phyloP scores from a whole-genome alignment of 2,113 vertebrate genomes.

The Aegotheles bennettii region DNA sequence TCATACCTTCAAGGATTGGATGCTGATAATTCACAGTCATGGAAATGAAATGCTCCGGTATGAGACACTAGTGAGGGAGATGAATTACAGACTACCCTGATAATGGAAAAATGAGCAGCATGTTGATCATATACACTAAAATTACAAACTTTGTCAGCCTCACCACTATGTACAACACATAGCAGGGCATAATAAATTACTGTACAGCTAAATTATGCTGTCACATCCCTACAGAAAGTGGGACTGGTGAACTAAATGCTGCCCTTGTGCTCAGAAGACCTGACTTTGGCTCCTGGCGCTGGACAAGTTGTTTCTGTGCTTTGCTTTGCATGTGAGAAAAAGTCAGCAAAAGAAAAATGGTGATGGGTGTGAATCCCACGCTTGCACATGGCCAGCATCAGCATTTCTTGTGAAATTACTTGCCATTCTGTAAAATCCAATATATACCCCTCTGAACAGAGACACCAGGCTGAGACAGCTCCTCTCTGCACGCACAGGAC shows the following conservation, averaged over 20 bases:
- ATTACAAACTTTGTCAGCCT: constrained; percentile 24
- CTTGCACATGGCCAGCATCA: background rate
- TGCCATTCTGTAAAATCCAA: background rate
- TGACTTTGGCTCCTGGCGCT: background rate
- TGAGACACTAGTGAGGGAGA: background rate
- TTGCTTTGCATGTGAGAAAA: background rate
- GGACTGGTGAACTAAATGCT: background rate
- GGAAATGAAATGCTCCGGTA: constrained; percentile 8
- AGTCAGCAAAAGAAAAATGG: background rate
- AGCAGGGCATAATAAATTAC: constrained; percentile 22
- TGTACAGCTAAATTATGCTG: background rate
- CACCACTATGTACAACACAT: background rate
- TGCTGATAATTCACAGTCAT: constrained; percentile 45
- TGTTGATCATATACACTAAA: constrained; percentile 29
- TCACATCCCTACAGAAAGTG: background rate
- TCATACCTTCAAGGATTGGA: constrained; percentile 31
- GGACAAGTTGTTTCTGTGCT: background rate
- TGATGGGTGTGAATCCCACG: no score
- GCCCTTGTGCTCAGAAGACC: background rate
- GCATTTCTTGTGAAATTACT: background rate
- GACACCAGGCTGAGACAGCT: background rate
- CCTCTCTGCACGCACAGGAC: background rate
- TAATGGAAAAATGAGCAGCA: constrained; percentile 25
- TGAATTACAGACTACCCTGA: constrained; percentile 30
- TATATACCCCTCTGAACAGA: background rate